These are phyloP conservation scores for Stenurella melanura DNA, from an alignment of 2,888 invertebrate species.

Conservation along the genomic window DNA sequence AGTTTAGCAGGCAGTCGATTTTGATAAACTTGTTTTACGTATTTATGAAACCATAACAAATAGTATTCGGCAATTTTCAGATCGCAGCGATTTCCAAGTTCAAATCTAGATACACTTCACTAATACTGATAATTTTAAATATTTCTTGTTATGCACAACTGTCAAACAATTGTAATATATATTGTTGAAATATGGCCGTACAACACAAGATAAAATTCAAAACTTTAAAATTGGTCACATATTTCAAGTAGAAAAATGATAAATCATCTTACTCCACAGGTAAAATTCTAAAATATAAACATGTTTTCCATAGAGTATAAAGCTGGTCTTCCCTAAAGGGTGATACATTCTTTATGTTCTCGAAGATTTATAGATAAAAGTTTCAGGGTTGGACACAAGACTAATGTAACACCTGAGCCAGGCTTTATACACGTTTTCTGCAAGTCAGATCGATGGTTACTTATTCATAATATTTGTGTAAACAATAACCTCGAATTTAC, in stretches of 20 bases:
- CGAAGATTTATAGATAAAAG: constrained; percentile 65
- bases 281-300: constrained; percentile 63
- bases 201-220: constrained; percentile 16
- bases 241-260: constrained; percentile 31
- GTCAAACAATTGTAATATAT: constrained; percentile 17
- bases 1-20: too few species aligned
- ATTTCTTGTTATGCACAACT: not conserved
- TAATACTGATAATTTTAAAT: too few species aligned
- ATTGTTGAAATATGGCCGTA: constrained; percentile 20
- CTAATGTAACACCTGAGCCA: constrained; percentile 63
- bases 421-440: constrained; percentile 45
- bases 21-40: too few species aligned
- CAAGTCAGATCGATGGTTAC: constrained; percentile 26
- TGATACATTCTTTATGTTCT: constrained; percentile 65
- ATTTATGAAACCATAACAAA: too few species aligned
- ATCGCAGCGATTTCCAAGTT: too few species aligned
- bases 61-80: too few species aligned
- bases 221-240: constrained; percentile 29
- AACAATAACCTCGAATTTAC: not conserved
- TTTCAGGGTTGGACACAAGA: constrained; percentile 61
- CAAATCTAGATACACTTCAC: too few species aligned
- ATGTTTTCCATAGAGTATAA: constrained; percentile 63
- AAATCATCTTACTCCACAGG: constrained; percentile 60
- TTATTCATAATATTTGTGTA: constrained; percentile 11
- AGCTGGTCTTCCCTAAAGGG: constrained; percentile 59